Conservation (phyloP, 2,888 invertebrate species). For the Tridacna crocea region DNA sequence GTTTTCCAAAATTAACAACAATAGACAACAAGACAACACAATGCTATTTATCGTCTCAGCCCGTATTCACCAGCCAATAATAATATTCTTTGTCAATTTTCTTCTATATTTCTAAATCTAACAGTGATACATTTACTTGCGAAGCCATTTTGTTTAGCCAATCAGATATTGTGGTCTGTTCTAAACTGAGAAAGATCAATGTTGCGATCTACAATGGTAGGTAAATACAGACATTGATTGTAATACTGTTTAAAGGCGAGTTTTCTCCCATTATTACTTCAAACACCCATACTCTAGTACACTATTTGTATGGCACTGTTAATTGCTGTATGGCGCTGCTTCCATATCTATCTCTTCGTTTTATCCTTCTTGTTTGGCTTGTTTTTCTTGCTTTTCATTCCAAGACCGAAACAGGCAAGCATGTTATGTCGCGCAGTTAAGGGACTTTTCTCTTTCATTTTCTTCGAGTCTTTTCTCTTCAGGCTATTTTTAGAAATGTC, state of each 20-base stretch:
- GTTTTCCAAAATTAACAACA: too few relatives aligned
- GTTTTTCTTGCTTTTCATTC: neutral
- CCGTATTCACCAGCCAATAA: too few relatives aligned
- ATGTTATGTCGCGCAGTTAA: conserved; percentile 45
- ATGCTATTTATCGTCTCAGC: too few relatives aligned
- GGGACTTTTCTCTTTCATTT: conserved; percentile 44
- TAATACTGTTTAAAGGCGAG: neutral
- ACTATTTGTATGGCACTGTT: neutral
- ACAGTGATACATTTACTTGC: too few relatives aligned
- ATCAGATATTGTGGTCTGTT: neutral
- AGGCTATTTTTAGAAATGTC: conserved; percentile 55
- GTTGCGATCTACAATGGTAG: neutral
- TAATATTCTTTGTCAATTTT: too few relatives aligned
- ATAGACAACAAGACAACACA: too few relatives aligned
- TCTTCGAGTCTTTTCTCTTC: conserved; percentile 57
- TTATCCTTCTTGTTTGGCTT: conserved; percentile 51
- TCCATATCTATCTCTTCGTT: conserved; percentile 23
- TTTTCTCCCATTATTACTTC: neutral
- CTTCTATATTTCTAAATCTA: too few relatives aligned
- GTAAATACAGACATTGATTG: neutral
- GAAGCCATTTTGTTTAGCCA: neutral
- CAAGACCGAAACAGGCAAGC: conserved; percentile 50
- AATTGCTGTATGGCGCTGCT: neutral
- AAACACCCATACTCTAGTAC: neutral
- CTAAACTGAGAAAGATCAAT: neutral